Percentiles rank a stretch among this genome's conserved stretches.
Conservation (phyloP, 2,888 invertebrate genomes). For the Melitaea athalia region DNA sequence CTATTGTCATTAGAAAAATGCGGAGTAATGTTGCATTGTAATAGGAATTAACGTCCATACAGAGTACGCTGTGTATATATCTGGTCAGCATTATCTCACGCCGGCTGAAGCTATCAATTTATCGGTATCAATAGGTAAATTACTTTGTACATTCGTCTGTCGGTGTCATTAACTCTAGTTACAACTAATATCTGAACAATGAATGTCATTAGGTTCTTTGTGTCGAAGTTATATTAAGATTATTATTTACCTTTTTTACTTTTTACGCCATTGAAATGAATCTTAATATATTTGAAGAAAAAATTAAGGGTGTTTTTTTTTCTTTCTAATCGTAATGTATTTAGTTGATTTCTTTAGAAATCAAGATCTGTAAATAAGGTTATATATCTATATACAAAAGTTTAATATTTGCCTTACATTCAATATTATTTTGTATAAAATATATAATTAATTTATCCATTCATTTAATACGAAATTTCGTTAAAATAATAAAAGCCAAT, state of each 20-base stretch:
- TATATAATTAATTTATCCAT: background rate
- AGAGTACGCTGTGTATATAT: constrained; percentile 38
- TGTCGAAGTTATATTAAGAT: constrained; percentile 7
- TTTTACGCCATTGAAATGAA: too few species aligned
- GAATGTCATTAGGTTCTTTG: constrained; percentile 29
- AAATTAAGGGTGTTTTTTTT: too few species aligned
- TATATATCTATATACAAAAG: too few species aligned
- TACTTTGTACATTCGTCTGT: constrained; percentile 41
- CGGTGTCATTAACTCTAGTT: constrained; percentile 34
- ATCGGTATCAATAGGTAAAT: constrained; percentile 44
- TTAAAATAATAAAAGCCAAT: background rate
- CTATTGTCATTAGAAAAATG: constrained; percentile 49
- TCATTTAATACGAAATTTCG: background rate
- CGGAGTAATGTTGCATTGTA: constrained; percentile 58
- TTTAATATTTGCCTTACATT: too few species aligned
- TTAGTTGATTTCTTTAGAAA: too few species aligned
- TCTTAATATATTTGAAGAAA: too few species aligned
- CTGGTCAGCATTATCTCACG: constrained; percentile 41
- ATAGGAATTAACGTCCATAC: constrained; percentile 48
- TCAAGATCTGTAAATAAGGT: too few species aligned
- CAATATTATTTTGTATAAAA: background rate
- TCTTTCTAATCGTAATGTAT: too few species aligned
- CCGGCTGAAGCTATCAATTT: constrained; percentile 40
- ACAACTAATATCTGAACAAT: constrained; percentile 32
- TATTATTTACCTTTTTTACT: too few species aligned